phyloP scores from a whole-genome alignment of 2,888 invertebrate species.

The Cheilosia vernalis region DNA sequence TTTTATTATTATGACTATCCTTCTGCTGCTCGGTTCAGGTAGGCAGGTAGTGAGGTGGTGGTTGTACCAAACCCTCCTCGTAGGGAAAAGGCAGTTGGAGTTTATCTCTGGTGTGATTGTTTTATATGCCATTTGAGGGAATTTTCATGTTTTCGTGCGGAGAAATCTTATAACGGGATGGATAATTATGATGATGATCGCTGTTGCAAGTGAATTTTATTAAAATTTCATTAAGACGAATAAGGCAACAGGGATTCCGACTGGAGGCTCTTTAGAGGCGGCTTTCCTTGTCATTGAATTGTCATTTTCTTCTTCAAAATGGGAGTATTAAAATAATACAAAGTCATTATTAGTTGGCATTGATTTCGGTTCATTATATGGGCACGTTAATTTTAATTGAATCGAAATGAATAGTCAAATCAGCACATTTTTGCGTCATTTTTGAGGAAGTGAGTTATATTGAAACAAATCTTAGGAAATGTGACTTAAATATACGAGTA shows the following conservation, averaged over 20 bases:
- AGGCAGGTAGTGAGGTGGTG: constrained; percentile 8
- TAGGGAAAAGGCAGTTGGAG: constrained; percentile 25
- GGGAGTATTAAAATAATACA: too few relatives aligned
- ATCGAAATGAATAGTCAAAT: too few relatives aligned
- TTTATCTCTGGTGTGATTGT: constrained; percentile 41
- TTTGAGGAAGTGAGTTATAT: too few relatives aligned
- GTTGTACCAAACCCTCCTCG: constrained; percentile 10
- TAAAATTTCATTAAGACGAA: constrained; percentile 46
- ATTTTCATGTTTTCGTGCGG: constrained; percentile 29
- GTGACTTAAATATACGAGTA: too few relatives aligned
- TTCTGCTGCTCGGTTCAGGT: constrained; percentile 34
- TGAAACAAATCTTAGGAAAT: too few relatives aligned
- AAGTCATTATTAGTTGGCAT: too few relatives aligned
- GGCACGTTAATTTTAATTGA: too few relatives aligned
- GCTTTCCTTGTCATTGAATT: neutral
- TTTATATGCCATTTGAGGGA: constrained; percentile 53
- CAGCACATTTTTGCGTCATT: too few relatives aligned
- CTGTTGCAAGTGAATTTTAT: constrained; percentile 59
- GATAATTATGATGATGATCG: constrained; percentile 59
- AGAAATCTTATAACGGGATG: constrained; percentile 7
- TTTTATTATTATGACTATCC: constrained; percentile 63
- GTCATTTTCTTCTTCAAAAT: neutral
- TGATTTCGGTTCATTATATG: too few relatives aligned
- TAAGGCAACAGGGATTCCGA: constrained; percentile 17
- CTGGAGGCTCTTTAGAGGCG: neutral